Evolutionary conservation across 2,113 vertebrate genomes (phyloP), one percentile per base, ranked within the genome.

Genomic region (Neofelis nebulosa): DNA sequence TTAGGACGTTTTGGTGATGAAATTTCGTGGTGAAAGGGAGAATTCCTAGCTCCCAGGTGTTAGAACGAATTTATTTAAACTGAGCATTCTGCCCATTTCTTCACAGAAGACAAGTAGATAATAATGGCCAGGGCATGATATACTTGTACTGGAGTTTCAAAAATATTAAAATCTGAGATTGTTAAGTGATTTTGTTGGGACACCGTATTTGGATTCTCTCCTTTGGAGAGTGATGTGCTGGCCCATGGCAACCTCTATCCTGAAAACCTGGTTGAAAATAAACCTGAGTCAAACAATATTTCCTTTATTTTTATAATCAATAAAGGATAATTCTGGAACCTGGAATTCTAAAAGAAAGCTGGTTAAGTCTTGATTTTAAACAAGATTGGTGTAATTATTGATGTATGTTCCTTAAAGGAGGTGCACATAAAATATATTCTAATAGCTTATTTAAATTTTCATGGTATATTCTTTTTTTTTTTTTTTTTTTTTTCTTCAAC

Each of bases 81-180:
- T 52, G 36, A 68, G 11, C 73, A 96, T 50, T 89, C 14, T 71
- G 73, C 2, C 23, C 81, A 52, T 38, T 89, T 92, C 48, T 76
- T 92, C 57, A 85, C 15, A 85, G n/a, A 89, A 81, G 48, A 91
- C 25, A 88, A 96, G n/a, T 78, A 82, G 4, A 23, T 89, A 86
- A 86, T 18, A 69, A 95, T 50, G 27, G 11, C 4, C 5, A 96
- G 41, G 15, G 41, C 33, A 91, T 41, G 31, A 91, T 61, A 68
- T 76, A 91, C 23, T 45, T 96, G 71, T 79, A 41, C 21, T 25
- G n/a, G 11, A 7, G n/a, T 65, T 57, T 33, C 52, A 21, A 82
- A 95, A 96, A 90, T 52, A n/a, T 68, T 52, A 96, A 96, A 95
- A 85, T 81, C 15, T 82, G 31, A 95, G 41, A 95, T n/a, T 85